Conservation (phyloP, 2,797 vertebrate species). For the Eulemur albifrons region DNA sequence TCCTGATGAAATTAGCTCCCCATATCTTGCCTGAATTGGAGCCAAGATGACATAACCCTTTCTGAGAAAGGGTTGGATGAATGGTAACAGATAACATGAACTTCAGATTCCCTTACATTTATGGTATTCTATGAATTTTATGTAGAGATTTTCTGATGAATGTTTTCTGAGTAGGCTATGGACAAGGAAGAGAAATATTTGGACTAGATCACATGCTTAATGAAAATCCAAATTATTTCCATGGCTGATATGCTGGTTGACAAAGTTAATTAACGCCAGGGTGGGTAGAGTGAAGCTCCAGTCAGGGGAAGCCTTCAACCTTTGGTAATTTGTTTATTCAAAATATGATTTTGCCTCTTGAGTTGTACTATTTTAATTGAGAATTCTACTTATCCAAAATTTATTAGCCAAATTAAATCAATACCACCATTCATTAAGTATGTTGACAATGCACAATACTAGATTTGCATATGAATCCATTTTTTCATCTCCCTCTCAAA, state of each 20-base stretch:
- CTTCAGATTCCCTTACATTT: neutral
- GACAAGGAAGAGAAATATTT: constrained; percentile 50
- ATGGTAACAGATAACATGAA: neutral
- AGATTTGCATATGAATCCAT: neutral
- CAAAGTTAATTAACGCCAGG: constrained; percentile 11
- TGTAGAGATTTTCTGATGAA: constrained; percentile 55
- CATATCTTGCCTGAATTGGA: neutral
- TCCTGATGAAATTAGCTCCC: neutral
- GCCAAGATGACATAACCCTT: neutral
- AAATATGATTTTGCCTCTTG: neutral
- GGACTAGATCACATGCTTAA: neutral
- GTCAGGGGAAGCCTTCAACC: neutral
- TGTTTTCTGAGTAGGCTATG: constrained; percentile 53
- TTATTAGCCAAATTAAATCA: constrained; percentile 58
- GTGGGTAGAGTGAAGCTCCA: neutral
- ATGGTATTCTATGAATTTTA: constrained; percentile 27
- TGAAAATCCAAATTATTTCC: constrained; percentile 54
- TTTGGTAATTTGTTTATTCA: neutral
- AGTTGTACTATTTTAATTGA: constrained; percentile 19
- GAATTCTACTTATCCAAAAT: constrained; percentile 8
- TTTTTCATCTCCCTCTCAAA: neutral
- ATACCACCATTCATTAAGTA: constrained; percentile 28
- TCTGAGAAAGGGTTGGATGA: neutral
- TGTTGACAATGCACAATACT: neutral
- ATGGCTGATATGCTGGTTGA: neutral